Base-by-base conservation (phyloP, 2,113 vertebrate species). In the Daphoenositta chrysoptera region DNA sequence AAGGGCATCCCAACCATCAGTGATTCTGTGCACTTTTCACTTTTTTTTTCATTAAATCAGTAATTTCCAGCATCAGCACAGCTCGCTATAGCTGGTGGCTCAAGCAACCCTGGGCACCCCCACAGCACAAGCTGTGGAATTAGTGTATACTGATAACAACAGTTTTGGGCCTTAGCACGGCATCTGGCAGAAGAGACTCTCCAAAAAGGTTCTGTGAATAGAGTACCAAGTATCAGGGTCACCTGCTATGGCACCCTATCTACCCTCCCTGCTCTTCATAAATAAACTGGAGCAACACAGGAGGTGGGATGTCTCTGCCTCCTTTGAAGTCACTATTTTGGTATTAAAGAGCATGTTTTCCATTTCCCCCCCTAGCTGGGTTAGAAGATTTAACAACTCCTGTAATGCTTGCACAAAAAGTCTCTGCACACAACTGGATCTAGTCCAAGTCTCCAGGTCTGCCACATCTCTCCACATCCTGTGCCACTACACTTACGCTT, bases 131-230 rank as follows among this genome's bases (percentile, higher is more conserved):
- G 48, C 40, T 83, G 31, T 24, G 57, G 31, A 56, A 66, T 54
- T 72, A 0, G 1, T 6, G 4, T 75, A 2, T 22, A 16, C 0
- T 44, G 24, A 7, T n/a, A 47, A 66, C 18, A 71, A 45, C 10
- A 37, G 16, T 63, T 70, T 33, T 18, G 61, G 54, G 47, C 87
- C 58, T 76, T 37, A 37, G 58, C 45, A 65, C 11, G 88, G 61
- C 53, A 53, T 31, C 31, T 91, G 58, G 12, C 71, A 91, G 22
- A 73, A 61, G 10, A 21, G 40, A 42, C 14, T 90, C 27, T 83
- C 45, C 6, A 3, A 57, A 76, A 76, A 58, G 14, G 9, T 44
- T 56, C 63, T 80, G 3, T 6, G 30, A 77, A 51, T 2, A 56
- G 30, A 56, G 10, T 31, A 31, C n/a, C 15, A 63, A 42, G 6